Evolutionary conservation across 2,797 vertebrate species (phyloP).

Genomic region (Myotis findleyi): DNA sequence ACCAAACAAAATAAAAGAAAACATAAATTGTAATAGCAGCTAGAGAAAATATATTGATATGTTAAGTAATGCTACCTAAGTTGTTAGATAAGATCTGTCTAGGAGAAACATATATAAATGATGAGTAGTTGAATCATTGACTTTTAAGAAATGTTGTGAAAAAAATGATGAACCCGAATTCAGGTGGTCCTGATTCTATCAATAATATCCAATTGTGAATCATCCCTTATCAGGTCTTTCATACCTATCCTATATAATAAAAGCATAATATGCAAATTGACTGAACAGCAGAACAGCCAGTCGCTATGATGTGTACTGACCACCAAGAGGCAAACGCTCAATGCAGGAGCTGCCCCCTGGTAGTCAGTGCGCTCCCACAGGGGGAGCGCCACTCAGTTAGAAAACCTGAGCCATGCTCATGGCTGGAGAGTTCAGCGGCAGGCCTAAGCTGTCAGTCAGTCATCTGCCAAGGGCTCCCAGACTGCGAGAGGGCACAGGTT

Average conservation of each 20-base stretch:
- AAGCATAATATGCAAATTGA: no score
- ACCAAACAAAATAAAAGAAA: constrained; percentile 41
- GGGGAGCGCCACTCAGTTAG: no score
- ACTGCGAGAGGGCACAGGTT: no score
- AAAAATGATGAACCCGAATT: constrained; percentile 34
- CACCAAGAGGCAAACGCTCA: no score
- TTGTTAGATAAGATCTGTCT: background rate
- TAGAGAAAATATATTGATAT: constrained; percentile 35
- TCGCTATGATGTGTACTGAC: no score
- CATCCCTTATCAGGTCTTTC: background rate
- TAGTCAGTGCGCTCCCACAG: no score
- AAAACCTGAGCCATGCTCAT: no score
- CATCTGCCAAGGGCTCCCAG: no score
- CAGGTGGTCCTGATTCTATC: background rate
- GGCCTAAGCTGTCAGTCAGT: no score
- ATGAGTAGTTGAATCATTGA: constrained; percentile 12
- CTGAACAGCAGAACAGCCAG: rapidly evolving
- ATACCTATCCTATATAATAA: background rate
- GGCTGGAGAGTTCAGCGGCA: no score
- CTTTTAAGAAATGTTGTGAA: constrained; percentile 51
- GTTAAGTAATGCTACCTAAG: background rate
- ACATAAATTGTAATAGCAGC: constrained; percentile 15
- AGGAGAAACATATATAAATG: background rate
- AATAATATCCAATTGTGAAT: background rate
- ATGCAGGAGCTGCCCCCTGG: no score